Conservation (phyloP, 1,140 invertebrate genomes). For the Penaeus chinensis region DNA sequence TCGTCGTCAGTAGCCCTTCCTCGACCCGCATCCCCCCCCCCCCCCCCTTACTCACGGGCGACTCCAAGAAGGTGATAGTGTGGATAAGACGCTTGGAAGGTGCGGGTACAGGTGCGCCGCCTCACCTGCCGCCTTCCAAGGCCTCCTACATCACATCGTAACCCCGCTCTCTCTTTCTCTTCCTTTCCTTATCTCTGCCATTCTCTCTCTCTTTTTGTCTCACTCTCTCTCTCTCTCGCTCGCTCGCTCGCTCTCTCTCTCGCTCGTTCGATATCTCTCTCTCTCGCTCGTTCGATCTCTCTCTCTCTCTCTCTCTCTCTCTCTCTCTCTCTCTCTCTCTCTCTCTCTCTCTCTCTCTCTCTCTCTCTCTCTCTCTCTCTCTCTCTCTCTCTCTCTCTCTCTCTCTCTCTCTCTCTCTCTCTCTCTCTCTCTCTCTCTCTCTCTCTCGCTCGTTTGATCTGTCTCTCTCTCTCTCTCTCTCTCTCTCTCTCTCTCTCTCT, state of each 20-base stretch:
- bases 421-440: constrained; percentile 34
- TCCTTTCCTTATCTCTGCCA: background rate
- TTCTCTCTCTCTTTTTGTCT: background rate
- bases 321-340: background rate
- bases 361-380: background rate
- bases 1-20: constrained; percentile 4
- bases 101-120: no score
- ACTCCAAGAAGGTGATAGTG: no score
- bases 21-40: background rate
- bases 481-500: background rate
- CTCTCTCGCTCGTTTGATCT: background rate
- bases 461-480: background rate
- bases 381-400: background rate
- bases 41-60: background rate
- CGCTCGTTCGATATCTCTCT: background rate
- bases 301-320: background rate
- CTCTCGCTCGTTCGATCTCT: background rate
- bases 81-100: no score
- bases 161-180: constrained; percentile 3
- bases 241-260: background rate
- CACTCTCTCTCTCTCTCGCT: background rate
- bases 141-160: background rate
- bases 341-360: background rate
- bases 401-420: background rate
- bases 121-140: background rate